Evolutionary conservation across 2,888 invertebrate genomes (phyloP), one percentile per base, ranked within the genome.

Genomic region (Rhagium mordax): DNA sequence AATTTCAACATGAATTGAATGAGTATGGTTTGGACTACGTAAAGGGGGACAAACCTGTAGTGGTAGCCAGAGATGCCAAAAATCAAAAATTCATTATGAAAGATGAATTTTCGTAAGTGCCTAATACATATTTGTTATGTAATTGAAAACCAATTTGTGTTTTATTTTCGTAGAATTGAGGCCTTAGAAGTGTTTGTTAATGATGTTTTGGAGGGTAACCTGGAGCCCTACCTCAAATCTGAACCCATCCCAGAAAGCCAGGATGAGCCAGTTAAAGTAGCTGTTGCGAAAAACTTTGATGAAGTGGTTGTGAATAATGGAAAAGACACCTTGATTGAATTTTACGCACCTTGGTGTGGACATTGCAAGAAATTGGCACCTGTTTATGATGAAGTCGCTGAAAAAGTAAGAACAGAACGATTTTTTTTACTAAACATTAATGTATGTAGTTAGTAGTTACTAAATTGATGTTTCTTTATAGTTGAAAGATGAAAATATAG

Each of bases 261-360:
- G 84, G 93, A 93, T 82, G 95, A 93, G 0, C 93, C 94, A 8
- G 96, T 97, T 0, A 95, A 93, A 84, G 93, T 97, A 48, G 97
- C 96, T 2, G 99, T 99, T 7, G 99, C 94, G 77, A 97, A 97
- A 89, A 99, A 98, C 91, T 99, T 99, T 89, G 95, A 98, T 85
- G 96, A 98, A 70, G 90, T 98, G 70, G 97, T 99, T 0, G 93
- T 93, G 1, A 95, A 99, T 86, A 95, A 96, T 82, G 95, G 91
- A 33, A 95, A 97, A 85, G 99, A 99, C 87, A 96, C 96, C 2
- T 91, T 99, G 53, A 92, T 99, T 80, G 99, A 99, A 89, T 99
- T 99, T 90, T 99, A 99, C 88, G 99, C 99, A 41, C 98, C 98
- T 0, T 99, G 98, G 98, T 98, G 98, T 87, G 98, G 99, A 80